Conservation (phyloP, 2,888 invertebrate genomes). For the Sphaerolaimus hirsutus region DNA sequence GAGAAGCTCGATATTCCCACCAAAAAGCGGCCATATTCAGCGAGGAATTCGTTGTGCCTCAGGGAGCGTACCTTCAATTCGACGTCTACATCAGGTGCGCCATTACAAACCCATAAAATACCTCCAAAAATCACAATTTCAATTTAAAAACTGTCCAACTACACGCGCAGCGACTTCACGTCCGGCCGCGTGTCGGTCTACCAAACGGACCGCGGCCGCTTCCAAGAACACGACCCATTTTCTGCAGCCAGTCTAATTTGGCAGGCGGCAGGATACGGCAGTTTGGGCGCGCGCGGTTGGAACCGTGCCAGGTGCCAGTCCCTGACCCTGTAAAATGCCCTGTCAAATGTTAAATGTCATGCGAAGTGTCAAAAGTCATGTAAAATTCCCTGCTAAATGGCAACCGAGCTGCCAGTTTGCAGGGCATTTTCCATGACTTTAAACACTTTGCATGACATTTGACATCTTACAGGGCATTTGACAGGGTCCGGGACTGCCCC, state of each 20-base stretch:
- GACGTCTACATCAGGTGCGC: slow-evolving; percentile 2
- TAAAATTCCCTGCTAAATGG: too few relatives aligned
- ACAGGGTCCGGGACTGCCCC: too few relatives aligned
- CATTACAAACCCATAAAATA: background rate
- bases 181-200: slow-evolving; percentile 3
- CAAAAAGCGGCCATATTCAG: slow-evolving; percentile 1
- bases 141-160: background rate
- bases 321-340: too few relatives aligned
- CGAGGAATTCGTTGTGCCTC: slow-evolving; percentile 1
- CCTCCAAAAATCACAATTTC: background rate
- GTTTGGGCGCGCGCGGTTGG: slow-evolving; percentile 2
- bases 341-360: too few relatives aligned
- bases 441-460: too few relatives aligned
- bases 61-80: slow-evolving; percentile 3
- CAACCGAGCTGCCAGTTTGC: too few relatives aligned
- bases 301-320: background rate
- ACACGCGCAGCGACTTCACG: background rate
- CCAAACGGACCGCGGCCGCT: background rate
- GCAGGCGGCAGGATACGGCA: background rate
- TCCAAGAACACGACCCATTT: background rate
- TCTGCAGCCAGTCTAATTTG: background rate
- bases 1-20: background rate
- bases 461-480: too few relatives aligned
- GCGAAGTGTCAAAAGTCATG: too few relatives aligned
- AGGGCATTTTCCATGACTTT: too few relatives aligned